Base-by-base conservation (phyloP, 2,797 vertebrate genomes). In the Dromococcyx pavoninus region DNA sequence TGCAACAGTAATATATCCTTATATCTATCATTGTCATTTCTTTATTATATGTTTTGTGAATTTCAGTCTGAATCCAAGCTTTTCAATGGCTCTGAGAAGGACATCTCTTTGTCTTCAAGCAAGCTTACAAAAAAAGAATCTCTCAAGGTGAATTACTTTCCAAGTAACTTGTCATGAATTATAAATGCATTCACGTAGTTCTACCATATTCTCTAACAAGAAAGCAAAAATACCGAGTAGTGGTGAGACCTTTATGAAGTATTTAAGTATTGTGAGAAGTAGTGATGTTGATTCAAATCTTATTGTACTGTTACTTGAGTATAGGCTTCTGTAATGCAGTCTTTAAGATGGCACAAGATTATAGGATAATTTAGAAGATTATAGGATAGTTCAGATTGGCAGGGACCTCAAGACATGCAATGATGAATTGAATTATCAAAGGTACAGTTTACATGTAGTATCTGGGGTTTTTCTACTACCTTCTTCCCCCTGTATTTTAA, bases 121-220 rank as follows among this genome's bases (percentile, higher is more conserved):
- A 99, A 99, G 94, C 99, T 99, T 97, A 99, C 99, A 77, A 99
- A 99, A 97, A 99, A 99, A 95, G 99, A 99, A 96, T 99, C 99
- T 80, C 99, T 99, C 97, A 99, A 99, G 99, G 99, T 99, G 96
- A 97, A 94, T 95, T 78, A 3, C 39, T 96, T 96, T 92, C 56
- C 37, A 58, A 44, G n/a, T 75, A 90, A 48, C 50, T 93, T n/a
- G n/a, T 95, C 14, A 17, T 15, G 44, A n/a, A 9, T 43, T 87
- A 4, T 62, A 66, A 79, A 54, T 71, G 15, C 22, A 43, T 60
- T 66, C 46, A 56, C 4, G 9, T 30, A 66, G 7, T 51, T 88
- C 75, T 90, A 21, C 22, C 6, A 0, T 70, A 4, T 77, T 91
- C 57, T 84, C 13, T 86, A 54, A 37, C 2, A 3, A 73, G 50